Base-by-base conservation (phyloP, 2,888 invertebrate species). In the Camponotus fellah region DNA sequence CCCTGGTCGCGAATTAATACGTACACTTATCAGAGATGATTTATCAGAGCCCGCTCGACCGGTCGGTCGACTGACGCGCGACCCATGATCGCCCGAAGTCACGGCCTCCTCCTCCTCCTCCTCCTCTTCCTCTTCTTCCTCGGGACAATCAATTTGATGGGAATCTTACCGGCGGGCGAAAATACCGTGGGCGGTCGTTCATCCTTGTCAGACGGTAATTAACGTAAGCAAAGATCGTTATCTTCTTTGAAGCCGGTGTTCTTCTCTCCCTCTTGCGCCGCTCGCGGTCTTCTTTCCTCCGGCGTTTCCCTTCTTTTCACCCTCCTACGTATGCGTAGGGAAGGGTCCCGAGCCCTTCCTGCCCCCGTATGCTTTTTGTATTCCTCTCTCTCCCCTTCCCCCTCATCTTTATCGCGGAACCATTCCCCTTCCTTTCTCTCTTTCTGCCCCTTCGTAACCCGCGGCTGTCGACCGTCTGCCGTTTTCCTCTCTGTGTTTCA, bases 181-280 rank as follows among this genome's bases (percentile, higher is more conserved):
- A 86, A 87, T 88, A 87, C 88, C 85, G 53, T 76, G 79, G 72
- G 58, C 84, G 86, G 82, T 87, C 90, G 90, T 90, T 83, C 91
- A 86, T 90, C 90, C 91, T 88, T 86, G 91, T 90, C 91, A 85
- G 87, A 77, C 85, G 87, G 89, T 91, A 91, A 91, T 91, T 91
- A 91, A 91, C 91, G 91, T 89, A 88, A 90, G 90, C 91, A 90
- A 90, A 90, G 91, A 90, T 90, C 91, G 90, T 90, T 90, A 90
- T 90, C 90, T 90, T 85, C 85, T 88, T 90, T 89, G 89, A 90
- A 86, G 85, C 76, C 85, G 76, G 83, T 49, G 62, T 82, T 83
- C 85, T 82, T 86, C 85, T 79, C 74, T 81, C 21, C 74, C 66
- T 21, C n/a, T 62, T 46, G 53, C 14, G 40, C 56, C 82, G 49